phyloP scores from a whole-genome alignment of 2,113 vertebrate genomes.

The Haplochromis burtoni region DNA sequence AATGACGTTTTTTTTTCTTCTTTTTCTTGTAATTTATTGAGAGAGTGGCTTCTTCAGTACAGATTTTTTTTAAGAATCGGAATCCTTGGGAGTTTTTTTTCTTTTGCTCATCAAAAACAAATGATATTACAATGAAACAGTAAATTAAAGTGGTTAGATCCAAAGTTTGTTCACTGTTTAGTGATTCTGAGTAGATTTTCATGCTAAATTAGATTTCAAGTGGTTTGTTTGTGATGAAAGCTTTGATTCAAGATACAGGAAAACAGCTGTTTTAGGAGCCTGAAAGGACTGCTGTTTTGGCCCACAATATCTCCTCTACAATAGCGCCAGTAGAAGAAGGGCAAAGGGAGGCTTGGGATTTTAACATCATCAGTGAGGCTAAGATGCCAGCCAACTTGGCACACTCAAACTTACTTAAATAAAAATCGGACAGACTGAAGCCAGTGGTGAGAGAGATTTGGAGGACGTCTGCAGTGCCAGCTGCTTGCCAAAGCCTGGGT shows the following conservation, averaged over 20 bases:
- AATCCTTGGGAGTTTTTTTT: not conserved
- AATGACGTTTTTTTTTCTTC: not conserved
- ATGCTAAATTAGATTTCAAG: not conserved
- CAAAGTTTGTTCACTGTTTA: not conserved
- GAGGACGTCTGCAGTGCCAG: not conserved
- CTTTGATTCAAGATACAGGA: not conserved
- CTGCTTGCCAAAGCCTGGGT: not conserved
- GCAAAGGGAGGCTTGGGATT: conserved; percentile 16
- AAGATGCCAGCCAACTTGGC: conserved; percentile 22
- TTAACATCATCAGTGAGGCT: not conserved
- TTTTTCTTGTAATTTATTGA: not conserved
- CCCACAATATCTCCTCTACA: not conserved
- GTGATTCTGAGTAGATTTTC: not conserved
- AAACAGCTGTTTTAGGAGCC: not conserved
- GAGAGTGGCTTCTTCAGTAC: not conserved
- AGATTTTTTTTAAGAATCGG: not conserved
- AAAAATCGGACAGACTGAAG: conserved; percentile 2
- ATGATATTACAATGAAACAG: not conserved
- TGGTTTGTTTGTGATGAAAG: not conserved
- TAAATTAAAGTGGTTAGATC: not conserved
- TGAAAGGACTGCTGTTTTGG: not conserved
- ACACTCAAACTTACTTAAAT: conserved; percentile 17
- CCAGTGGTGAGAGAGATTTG: not conserved
- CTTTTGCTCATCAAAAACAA: not conserved
- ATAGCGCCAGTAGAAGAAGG: conserved; percentile 9